Base-by-base conservation (phyloP, 2,888 invertebrate genomes). In the Dynastes grantii region DNA sequence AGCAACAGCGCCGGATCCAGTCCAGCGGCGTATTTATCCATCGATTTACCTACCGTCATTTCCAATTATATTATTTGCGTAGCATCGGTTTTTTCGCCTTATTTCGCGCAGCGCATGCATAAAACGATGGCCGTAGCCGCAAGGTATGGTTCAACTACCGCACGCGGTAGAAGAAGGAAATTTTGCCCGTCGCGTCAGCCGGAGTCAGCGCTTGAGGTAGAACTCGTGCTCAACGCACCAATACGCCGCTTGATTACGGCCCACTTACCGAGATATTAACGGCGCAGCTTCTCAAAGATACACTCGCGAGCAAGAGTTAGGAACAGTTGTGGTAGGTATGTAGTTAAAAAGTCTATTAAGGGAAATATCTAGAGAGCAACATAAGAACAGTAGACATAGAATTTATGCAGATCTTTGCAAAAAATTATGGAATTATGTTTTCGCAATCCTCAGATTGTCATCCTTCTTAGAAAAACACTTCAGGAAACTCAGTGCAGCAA, bases 191-290 rank as follows among this genome's bases (percentile, higher is more conserved):
- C 40, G 32, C 32, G 32, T 37, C 32, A 4, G 32, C 32, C 2
- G 37, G 16, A 55, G 22, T n/a, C 37, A 58, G 73, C 9, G 73
- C 58, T 73, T 73, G 73, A 73, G 58, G 73, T 73, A 58, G 73
- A 73, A 73, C 73, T 73, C 73, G 73, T 73, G 73, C 73, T 73
- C 58, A 58, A 73, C 58, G 73, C 73, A 73, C 73, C 58, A 73
- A 73, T 58, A 58, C 32, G n/a, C 73, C 37, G 29, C 58, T 61
- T 73, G 73, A 73, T 73, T 73, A 73, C 58, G 73, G 73, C 58
- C 73, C 73, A 73, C 40, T 73, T 73, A 58, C 58, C 58, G 58
- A 32, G 58, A 22, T 73, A 73, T 73, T 40, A 73, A 40, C 11
- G 16, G 37, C 73, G 58, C 68, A 29, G 29, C 11, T 29, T 27